phyloP scores from a whole-genome alignment of 2,888 invertebrate genomes.

The Arrhopalites spinosus region DNA sequence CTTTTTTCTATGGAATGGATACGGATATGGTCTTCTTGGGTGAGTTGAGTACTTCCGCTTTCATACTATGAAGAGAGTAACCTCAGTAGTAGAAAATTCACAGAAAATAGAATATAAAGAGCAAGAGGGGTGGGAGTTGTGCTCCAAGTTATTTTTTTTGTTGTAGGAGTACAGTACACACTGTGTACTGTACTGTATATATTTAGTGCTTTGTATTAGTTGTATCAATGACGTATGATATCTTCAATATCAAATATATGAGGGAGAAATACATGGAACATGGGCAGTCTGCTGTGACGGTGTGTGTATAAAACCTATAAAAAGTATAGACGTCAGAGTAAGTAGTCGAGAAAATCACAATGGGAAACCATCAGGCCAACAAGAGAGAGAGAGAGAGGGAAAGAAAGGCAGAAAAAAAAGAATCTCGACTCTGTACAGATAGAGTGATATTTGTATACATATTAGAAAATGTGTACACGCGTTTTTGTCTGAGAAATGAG shows the following conservation, averaged over 20 bases:
- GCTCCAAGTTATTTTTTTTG: no score
- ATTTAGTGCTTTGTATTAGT: no score
- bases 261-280: neutral
- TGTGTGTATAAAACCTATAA: neutral
- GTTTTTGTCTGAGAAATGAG: slow-evolving; percentile 6
- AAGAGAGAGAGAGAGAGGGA: neutral
- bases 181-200: neutral
- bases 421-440: neutral
- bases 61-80: neutral
- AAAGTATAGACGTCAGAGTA: neutral
- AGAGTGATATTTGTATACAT: no score
- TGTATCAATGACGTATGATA: no score
- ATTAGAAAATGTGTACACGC: neutral
- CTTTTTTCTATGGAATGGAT: neutral
- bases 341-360: neutral
- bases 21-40: slow-evolving; percentile 6
- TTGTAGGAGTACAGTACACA: neutral
- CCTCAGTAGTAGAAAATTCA: neutral
- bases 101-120: neutral
- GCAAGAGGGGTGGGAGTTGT: neutral
- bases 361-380: neutral
- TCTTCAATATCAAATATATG: no score
- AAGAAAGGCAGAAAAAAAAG: neutral
- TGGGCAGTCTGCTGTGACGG: neutral
- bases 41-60: slow-evolving; percentile 13